These are phyloP conservation scores for Trichosurus vulpecula DNA, from an alignment of 2,797 vertebrate genomes.

Conservation along the genomic window DNA sequence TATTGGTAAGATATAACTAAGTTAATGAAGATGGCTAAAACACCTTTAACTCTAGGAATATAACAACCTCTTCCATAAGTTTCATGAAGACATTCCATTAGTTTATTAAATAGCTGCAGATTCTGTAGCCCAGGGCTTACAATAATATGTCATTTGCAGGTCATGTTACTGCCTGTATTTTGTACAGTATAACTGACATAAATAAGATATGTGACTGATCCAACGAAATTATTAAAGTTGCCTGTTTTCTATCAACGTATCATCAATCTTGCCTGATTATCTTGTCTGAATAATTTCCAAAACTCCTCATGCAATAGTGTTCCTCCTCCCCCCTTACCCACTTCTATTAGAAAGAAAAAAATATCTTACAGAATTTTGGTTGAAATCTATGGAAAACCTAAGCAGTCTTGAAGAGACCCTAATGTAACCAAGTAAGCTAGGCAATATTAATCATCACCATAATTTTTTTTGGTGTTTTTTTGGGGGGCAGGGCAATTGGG, in stretches of 20 bases:
- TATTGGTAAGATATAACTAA: conserved; percentile 67
- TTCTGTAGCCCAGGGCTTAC: conserved; percentile 78
- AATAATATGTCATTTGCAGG: conserved; percentile 75
- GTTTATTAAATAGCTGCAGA: conserved; percentile 69
- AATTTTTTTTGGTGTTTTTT: too few relatives aligned
- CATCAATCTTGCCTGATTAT: conserved; percentile 65
- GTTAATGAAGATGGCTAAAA: conserved; percentile 72
- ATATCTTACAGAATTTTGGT: not conserved
- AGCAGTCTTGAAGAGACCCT: not conserved
- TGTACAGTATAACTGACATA: conserved; percentile 68
- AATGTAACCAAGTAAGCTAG: not conserved
- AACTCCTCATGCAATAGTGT: conserved; percentile 66
- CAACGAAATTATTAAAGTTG: conserved; percentile 64
- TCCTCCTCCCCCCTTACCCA: not conserved
- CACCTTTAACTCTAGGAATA: conserved; percentile 56
- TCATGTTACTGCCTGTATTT: conserved; percentile 81
- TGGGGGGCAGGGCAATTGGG: too few relatives aligned
- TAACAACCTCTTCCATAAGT: conserved; percentile 52
- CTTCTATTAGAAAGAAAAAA: conserved; percentile 44
- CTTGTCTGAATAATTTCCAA: conserved; percentile 75
- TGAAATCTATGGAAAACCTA: conserved; percentile 9
- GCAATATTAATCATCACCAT: conserved; percentile 12
- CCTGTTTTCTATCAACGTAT: conserved; percentile 63
- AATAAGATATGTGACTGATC: conserved; percentile 72
- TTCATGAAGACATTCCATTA: conserved; percentile 75